A percentile compares a stretch with the other conserved stretches of the same genome.
Conservation (phyloP, 2,888 invertebrate species). For the Congeria kusceri region DNA sequence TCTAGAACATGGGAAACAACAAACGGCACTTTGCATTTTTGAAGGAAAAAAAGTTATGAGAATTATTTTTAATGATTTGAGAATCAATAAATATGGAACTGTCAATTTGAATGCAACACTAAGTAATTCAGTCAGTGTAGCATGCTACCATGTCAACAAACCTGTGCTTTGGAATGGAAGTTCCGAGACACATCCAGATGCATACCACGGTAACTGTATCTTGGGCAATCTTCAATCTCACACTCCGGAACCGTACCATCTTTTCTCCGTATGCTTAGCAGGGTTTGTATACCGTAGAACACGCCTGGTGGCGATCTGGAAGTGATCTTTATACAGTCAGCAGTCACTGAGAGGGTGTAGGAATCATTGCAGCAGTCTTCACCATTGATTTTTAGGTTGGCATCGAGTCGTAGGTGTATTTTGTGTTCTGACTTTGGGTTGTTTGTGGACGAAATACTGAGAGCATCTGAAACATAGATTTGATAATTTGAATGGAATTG, state of each 20-base stretch:
- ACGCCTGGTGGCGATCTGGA: constrained; percentile 64
- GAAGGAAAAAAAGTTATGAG: no score
- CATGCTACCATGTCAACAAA: no score
- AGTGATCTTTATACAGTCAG: constrained; percentile 39
- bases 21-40: no score
- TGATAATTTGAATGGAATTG: no score
- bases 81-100: no score
- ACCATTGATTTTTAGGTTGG: constrained; percentile 12
- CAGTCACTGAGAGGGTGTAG: constrained; percentile 18
- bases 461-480: constrained; percentile 48
- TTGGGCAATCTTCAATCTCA: constrained; percentile 63
- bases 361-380: constrained; percentile 24
- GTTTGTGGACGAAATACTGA: constrained; percentile 27
- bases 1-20: no score
- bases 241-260: constrained; percentile 47
- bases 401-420: constrained; percentile 22
- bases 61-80: no score
- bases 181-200: constrained; percentile 81
- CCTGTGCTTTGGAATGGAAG: constrained; percentile 73
- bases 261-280: constrained; percentile 54
- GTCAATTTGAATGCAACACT: no score
- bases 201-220: constrained; percentile 76
- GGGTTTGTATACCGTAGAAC: constrained; percentile 73
- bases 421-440: constrained; percentile 16
- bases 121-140: no score